phyloP scores from a whole-genome alignment of 2,797 vertebrate species.

The Prionace glauca region DNA sequence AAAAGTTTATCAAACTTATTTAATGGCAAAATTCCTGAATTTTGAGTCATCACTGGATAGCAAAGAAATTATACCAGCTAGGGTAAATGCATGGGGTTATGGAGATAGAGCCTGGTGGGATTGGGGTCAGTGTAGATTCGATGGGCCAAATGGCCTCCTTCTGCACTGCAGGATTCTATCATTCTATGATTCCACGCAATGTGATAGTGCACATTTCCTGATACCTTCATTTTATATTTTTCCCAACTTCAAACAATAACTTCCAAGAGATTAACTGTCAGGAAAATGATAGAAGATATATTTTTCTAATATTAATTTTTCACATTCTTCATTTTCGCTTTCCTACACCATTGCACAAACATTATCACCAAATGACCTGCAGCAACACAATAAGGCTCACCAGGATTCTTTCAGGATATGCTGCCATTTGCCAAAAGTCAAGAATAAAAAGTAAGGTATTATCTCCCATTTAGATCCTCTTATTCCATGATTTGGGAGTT shows the following conservation, averaged over 20 bases:
- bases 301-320: background rate
- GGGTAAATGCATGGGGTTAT: too few species aligned
- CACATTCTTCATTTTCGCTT: background rate
- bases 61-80: background rate
- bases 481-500: too few species aligned
- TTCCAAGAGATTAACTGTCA: background rate
- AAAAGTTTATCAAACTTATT: background rate
- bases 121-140: too few species aligned
- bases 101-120: too few species aligned
- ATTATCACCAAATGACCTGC: background rate
- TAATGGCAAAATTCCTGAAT: background rate
- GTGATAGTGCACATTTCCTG: background rate
- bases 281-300: background rate
- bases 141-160: too few species aligned
- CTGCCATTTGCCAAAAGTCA: background rate
- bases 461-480: background rate
- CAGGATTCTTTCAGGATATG: background rate
- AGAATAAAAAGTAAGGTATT: background rate
- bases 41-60: background rate
- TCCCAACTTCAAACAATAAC: background rate
- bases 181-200: background rate
- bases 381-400: background rate
- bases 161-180: too few species aligned
- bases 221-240: background rate
- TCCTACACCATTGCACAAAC: background rate